phyloP scores from a whole-genome alignment of 2,888 invertebrate genomes.

The Caenorhabditis sinica region DNA sequence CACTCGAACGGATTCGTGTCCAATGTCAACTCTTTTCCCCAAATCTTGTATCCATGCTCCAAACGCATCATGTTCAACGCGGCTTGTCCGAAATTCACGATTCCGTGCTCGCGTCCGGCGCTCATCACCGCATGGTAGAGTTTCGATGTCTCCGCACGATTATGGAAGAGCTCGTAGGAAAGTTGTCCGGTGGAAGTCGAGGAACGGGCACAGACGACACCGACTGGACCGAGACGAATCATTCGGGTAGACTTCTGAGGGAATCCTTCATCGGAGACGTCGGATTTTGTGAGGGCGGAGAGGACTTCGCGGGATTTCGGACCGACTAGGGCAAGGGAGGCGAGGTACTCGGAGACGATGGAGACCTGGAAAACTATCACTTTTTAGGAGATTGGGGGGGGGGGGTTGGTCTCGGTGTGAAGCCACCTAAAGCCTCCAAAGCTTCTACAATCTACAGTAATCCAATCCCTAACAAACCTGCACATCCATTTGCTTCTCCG shows the following conservation, averaged over 20 bases:
- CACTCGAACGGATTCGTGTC: conserved; percentile 85
- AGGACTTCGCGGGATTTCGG: conserved; percentile 80
- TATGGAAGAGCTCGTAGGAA: conserved; percentile 85
- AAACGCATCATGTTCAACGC: conserved; percentile 85
- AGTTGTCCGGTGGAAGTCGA: conserved; percentile 84
- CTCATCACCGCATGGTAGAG: conserved; percentile 84
- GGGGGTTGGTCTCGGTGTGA: not conserved
- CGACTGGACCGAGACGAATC: conserved; percentile 82
- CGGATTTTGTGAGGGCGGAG: conserved; percentile 81
- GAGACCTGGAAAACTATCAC: conserved; percentile 73
- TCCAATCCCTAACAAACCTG: conserved; percentile 58
- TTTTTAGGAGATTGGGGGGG: not conserved
- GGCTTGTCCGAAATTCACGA: conserved; percentile 85
- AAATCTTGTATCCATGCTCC: conserved; percentile 84
- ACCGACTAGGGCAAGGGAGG: conserved; percentile 79
- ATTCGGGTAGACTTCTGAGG: conserved; percentile 83
- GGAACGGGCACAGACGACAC: conserved; percentile 73
- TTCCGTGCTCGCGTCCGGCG: conserved; percentile 83
- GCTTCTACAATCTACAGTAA: too few relatives aligned
- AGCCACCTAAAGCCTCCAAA: too few relatives aligned
- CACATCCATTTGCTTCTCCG: conserved; percentile 74
- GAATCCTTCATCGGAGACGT: conserved; percentile 83
- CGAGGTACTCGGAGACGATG: conserved; percentile 78
- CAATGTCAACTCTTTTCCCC: conserved; percentile 84
- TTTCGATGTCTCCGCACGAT: conserved; percentile 80